Evolutionary conservation across 2,113 vertebrate species (phyloP), one percentile per base, ranked within the genome.

Genomic region (Nannospalax galili): DNA sequence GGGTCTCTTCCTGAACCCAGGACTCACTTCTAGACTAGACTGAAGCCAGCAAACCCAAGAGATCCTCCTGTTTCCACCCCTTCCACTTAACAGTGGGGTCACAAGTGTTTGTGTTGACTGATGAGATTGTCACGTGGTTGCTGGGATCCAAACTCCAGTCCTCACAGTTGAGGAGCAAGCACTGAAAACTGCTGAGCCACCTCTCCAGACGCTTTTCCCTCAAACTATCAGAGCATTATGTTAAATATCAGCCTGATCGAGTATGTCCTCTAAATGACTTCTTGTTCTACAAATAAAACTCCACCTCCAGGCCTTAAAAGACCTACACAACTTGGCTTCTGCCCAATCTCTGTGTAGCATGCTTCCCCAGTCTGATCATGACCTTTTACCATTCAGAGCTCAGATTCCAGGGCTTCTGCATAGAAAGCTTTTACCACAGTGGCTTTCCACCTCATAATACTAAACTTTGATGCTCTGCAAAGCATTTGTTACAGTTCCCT

Each of bases 251-350:
- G 15, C 82, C 35, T 48, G 40, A 64, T 73, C n/a, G 24, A 35
- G 90, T 96, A 52, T 48, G n/a, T 91, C 92, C 24, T 52, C 35
- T 40, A 84, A 86, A 37, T 37, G 28, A 35, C 22, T 75, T 95
- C 45, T 78, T 75, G 28, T 17, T 74, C 11, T 79, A 35, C 86
- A 92, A 78, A 42, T 88, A 85, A 92, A 92, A 77, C 65, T n/a
- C 86, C 37, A 82, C 60, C 20, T 11, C n/a, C 24, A 45, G 32
- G 69, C 32, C 37, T 69, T 77, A 5, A 32, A 74, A 52, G 20
- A 30, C 30, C 24, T 45, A 9, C 8, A 4, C 24, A n/a, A 22
- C 24, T 15, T 42, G 15, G 28, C 22, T n/a, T 58, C 74, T 42
- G 3, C 42, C 56, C 35, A 22, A 6, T 32, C 42, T 22, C 52